Conservation (phyloP, 1,140 invertebrate genomes). For the Drosophila melanica region DNA sequence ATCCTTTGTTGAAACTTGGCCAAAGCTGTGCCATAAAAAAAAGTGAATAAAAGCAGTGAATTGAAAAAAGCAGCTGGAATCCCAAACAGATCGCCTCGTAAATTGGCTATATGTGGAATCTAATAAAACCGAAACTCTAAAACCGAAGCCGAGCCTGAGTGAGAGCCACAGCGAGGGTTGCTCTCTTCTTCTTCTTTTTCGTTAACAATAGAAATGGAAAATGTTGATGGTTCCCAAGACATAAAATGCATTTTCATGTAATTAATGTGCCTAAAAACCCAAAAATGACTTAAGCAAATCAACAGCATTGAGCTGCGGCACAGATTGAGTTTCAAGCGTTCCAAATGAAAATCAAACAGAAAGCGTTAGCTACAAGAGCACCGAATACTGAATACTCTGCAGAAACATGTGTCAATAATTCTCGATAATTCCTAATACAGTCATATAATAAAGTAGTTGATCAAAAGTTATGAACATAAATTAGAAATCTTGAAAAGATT, state of each 20-base stretch:
- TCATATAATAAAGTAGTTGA: too few species aligned
- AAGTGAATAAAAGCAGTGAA: slow-evolving; percentile 32
- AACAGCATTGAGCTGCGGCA: slow-evolving; percentile 19
- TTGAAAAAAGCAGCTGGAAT: slow-evolving; percentile 65
- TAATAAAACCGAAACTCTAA: slow-evolving; percentile 61
- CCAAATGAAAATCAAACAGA: slow-evolving; percentile 66
- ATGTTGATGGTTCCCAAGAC: slow-evolving; percentile 62
- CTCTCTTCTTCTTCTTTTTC: slow-evolving; percentile 14
- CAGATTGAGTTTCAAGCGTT: slow-evolving; percentile 49
- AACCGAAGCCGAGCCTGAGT: slow-evolving; percentile 21
- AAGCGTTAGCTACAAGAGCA: background rate
- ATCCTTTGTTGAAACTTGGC: slow-evolving; percentile 63
- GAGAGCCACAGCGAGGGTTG: slow-evolving; percentile 56
- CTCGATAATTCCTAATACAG: too few species aligned
- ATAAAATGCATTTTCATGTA: slow-evolving; percentile 78
- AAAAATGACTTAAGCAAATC: slow-evolving; percentile 77
- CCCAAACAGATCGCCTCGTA: slow-evolving; percentile 58
- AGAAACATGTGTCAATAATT: too few species aligned
- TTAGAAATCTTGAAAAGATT: too few species aligned
- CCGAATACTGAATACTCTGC: background rate
- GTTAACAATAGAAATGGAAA: slow-evolving; percentile 34
- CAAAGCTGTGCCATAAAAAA: slow-evolving; percentile 71
- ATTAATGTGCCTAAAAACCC: slow-evolving; percentile 65
- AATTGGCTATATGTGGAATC: slow-evolving; percentile 73
- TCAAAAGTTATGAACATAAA: too few species aligned